phyloP scores from a whole-genome alignment of 2,888 invertebrate species.

The Orgyia antiqua region DNA sequence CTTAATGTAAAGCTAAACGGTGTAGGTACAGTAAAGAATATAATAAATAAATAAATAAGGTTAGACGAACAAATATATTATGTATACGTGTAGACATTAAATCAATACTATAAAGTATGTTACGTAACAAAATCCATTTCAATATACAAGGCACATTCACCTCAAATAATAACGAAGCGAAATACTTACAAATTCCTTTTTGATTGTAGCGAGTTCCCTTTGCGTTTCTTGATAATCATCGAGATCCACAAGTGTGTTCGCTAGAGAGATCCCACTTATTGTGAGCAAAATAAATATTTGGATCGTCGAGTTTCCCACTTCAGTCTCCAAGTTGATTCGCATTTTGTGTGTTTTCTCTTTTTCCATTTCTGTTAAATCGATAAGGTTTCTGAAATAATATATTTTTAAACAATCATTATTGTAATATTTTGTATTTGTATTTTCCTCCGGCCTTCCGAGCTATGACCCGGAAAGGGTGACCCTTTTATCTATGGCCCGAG shows the following conservation, averaged over 20 bases:
- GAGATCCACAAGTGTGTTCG: slow-evolving; percentile 90
- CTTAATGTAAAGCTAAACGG: too few relatives aligned
- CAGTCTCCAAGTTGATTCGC: slow-evolving; percentile 90
- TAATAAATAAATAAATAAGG: too few relatives aligned
- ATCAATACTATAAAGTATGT: too few relatives aligned
- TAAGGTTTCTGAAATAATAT: slow-evolving; percentile 68
- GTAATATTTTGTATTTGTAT: neutral
- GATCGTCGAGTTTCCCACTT: slow-evolving; percentile 67
- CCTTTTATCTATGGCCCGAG: too few relatives aligned
- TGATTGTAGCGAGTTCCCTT: slow-evolving; percentile 72
- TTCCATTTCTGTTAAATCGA: slow-evolving; percentile 88
- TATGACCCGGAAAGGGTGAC: too few relatives aligned
- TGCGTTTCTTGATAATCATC: slow-evolving; percentile 87
- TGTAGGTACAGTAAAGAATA: too few relatives aligned
- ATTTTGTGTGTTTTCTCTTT: slow-evolving; percentile 93
- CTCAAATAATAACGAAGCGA: too few relatives aligned
- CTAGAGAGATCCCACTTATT: slow-evolving; percentile 92
- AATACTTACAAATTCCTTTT: slow-evolving; percentile 80
- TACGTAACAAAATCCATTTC: neutral
- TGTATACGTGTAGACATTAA: too few relatives aligned
- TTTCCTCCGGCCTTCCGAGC: too few relatives aligned
- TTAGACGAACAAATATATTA: too few relatives aligned
- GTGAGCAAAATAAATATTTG: slow-evolving; percentile 91
- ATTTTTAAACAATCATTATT: too few relatives aligned
- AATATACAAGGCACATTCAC: neutral